Percentiles rank a stretch among this genome's conserved stretches.
Conservation (phyloP, 2,888 invertebrate genomes). For the Cremastinae sp. region DNA sequence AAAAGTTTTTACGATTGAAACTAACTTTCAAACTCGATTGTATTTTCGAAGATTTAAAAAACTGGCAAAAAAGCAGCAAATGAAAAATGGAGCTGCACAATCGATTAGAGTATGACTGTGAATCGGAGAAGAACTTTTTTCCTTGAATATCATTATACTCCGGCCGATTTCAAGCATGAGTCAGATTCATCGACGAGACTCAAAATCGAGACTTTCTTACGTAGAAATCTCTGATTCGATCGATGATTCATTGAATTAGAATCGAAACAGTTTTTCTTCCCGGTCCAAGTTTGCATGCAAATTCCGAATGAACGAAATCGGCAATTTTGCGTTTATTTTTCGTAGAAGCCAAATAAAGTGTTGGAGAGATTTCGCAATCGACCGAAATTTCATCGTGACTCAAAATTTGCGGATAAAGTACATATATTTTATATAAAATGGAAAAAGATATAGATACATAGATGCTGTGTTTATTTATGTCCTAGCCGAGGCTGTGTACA, state of each 20-base stretch:
- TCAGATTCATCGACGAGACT: constrained; percentile 26
- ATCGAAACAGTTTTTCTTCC: not conserved
- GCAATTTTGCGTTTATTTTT: not conserved
- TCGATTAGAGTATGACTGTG: constrained; percentile 37
- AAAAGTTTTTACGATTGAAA: no score
- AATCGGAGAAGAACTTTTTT: constrained; percentile 30
- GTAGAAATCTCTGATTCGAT: not conserved
- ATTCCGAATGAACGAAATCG: not conserved
- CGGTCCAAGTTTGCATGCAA: not conserved
- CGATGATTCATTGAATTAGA: constrained; percentile 8
- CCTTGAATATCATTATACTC: constrained; percentile 16
- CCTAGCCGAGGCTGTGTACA: no score
- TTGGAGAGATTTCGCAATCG: no score
- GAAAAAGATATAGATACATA: no score
- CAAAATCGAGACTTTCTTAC: not conserved
- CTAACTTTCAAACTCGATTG: no score
- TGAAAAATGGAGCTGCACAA: not conserved
- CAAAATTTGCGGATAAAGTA: no score
- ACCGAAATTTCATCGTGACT: no score
- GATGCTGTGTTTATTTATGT: no score
- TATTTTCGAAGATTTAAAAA: no score
- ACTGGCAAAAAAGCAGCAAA: not conserved
- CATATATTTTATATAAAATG: no score
- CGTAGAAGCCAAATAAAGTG: no score
- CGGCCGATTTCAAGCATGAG: constrained; percentile 27